Evolutionary conservation across 2,888 invertebrate genomes (phyloP), one percentile per base, ranked within the genome.

Genomic region (Agonum fuliginosum): DNA sequence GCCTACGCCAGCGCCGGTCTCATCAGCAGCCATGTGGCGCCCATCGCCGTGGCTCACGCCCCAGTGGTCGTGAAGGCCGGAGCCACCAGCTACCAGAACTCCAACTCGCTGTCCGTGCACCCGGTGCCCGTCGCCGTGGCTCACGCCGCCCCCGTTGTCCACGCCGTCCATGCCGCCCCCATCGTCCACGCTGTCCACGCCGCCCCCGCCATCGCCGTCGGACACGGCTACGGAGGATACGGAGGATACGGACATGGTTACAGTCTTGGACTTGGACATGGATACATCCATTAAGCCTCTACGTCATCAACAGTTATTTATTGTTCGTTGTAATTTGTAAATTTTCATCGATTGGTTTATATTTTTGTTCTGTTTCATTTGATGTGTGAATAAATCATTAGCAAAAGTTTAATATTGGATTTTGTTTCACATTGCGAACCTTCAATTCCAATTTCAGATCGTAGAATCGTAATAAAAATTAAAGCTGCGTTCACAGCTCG

Each of bases 31-130:
- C 58, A 79, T 27, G 54, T 48, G n/a, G 62, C 30, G 14, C 37
- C 37, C 70, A 12, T 58, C n/a, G 74, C 67, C 12, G 51, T 77
- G 24, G 77, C 84, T n/a, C 84, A 81, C 76, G 85, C 82, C 27
- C 84, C 85, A 5, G 85, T 85, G 14, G 84, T 84, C 41, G 79
- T 71, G 5, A 62, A 78, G 41, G 30, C 73, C 58, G 78, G 41
- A 2, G 78, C 78, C 54, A 78, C 78, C 46, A 73, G 73, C 43
- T 79, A 79, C 79, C 78, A 78, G 24, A 79, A 79, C 74, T 71
- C 70, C 70, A 79, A 79, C 74, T 78, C 73, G 4, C 67, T 78
- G 58, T 62, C 67, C 24, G 67, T 78, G 6, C 74, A 73, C 58
- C 70, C 79, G 14, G 54, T 72, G 20, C 69, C 69, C 22, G 77